Evolutionary conservation across 2,797 vertebrate genomes (phyloP).

Genomic region (Helicolenus hilgendorfi): DNA sequence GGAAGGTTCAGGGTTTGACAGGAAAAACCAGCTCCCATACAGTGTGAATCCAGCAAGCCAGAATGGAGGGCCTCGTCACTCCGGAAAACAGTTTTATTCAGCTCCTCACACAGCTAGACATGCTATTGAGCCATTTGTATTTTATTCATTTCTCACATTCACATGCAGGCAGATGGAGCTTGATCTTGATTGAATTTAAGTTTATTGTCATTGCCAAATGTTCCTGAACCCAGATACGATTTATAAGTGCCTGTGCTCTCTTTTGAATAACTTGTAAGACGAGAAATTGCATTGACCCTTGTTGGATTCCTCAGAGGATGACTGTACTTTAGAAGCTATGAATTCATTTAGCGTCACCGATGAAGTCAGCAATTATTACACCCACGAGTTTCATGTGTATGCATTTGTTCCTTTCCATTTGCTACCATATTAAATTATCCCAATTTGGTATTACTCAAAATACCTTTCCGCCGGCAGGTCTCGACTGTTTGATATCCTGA

Average conservation of each 20-base stretch:
- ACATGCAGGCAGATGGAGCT: neutral
- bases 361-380: slow-evolving; percentile 52
- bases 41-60: slow-evolving; percentile 71
- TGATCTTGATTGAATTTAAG: neutral
- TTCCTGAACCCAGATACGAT: neutral
- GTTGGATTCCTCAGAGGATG: slow-evolving; percentile 16
- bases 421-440: slow-evolving; percentile 56
- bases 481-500: slow-evolving; percentile 37
- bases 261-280: slow-evolving; percentile 26
- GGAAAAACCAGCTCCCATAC: slow-evolving; percentile 88
- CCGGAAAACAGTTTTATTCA: slow-evolving; percentile 63
- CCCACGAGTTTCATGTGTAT: slow-evolving; percentile 51
- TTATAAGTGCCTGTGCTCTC: neutral
- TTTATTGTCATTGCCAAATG: neutral
- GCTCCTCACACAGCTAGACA: neutral
- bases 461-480: slow-evolving; percentile 9
- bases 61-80: slow-evolving; percentile 55
- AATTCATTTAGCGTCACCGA: slow-evolving; percentile 2
- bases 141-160: slow-evolving; percentile 1
- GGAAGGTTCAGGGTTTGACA: slow-evolving; percentile 79
- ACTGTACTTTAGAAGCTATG: slow-evolving; percentile 7
- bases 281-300: slow-evolving; percentile 3
- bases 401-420: slow-evolving; percentile 79
- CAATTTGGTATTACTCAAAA: slow-evolving; percentile 65
- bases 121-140: neutral